These are phyloP conservation scores for Pogonomyrmex barbatus DNA, from an alignment of 1,140 invertebrate genomes.

Conservation along the genomic window DNA sequence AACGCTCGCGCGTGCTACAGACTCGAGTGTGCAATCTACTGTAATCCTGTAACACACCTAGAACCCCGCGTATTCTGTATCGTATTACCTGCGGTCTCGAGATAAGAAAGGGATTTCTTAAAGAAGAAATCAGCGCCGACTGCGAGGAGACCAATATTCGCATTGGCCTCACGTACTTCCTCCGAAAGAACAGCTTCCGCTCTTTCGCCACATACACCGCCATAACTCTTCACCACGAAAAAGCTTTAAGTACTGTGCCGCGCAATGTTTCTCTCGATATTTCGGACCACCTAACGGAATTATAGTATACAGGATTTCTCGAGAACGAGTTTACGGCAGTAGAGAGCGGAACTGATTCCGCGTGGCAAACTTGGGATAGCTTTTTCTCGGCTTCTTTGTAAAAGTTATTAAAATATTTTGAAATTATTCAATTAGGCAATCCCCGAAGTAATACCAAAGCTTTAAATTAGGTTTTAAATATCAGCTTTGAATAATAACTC, in stretches of 20 bases:
- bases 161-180: slow-evolving; percentile 66
- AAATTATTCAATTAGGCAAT: slow-evolving; percentile 18
- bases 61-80: slow-evolving; percentile 57
- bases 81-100: slow-evolving; percentile 59
- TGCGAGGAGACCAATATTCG: slow-evolving; percentile 66
- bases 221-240: slow-evolving; percentile 23
- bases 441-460: background rate
- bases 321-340: background rate
- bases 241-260: slow-evolving; percentile 1
- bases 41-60: slow-evolving; percentile 67
- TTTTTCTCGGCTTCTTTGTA: background rate
- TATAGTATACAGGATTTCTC: background rate
- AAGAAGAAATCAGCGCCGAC: slow-evolving; percentile 64
- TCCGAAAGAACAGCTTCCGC: slow-evolving; percentile 40
- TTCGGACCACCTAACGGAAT: slow-evolving; percentile 45
- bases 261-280: slow-evolving; percentile 53
- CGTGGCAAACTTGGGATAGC: background rate
- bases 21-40: slow-evolving; percentile 37
- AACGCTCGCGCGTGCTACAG: slow-evolving; percentile 19
- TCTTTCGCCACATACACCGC: background rate
- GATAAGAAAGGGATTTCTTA: slow-evolving; percentile 55
- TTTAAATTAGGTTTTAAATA: slow-evolving; percentile 2
- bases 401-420: slow-evolving; percentile 16
- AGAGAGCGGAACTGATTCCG: slow-evolving; percentile 10
- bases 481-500: background rate